Evolutionary conservation across 2,113 vertebrate genomes (phyloP), one percentile per base, ranked within the genome.

Genomic region (Peromyscus leucopus): DNA sequence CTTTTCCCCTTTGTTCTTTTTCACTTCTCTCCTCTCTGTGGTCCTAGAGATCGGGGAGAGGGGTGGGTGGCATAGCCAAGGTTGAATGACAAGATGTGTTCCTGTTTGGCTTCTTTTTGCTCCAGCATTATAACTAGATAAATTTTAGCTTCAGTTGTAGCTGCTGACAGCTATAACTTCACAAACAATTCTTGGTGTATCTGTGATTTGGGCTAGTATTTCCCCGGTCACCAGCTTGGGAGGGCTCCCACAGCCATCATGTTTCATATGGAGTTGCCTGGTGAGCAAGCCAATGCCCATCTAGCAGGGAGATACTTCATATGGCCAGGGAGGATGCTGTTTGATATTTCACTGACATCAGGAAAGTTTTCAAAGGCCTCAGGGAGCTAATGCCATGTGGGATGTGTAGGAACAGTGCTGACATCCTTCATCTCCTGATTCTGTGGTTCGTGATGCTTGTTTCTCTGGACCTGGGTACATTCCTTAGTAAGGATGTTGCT

Each of bases 101-200:
- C 36, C 42, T 28, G 2, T 75, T 69, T 93, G n/a, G 48, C 46
- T 76, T 96, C 85, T 85, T 46, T 33, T 42, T 72, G 59, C 55
- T 69, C 67, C 13, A 51, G 67, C 39, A 42, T 94, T 74, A 71
- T 69, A 92, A 28, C 90, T 87, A 97, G 86, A 90, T 86, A 71
- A 83, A 89, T 83, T 76, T 92, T 63, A 76, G 89, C 79, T 87
- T 93, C 75, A 71, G 0, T 90, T 89, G 19, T 10, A 94, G 74
- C 83, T 94, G 59, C 55, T 57, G 89, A 95, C 59, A 94, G 71
- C 72, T 97, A 0, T 67, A 89, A 74, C 61, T 61, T 89, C 22
- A 89, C 48, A 63, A 93, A 48, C 72, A 74, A 93, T 92, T 91
- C 57, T 48, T 28, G 26, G 26, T 86, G 55, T 91, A 28, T 80